Evolutionary conservation across 2,888 invertebrate species (phyloP), one percentile per base, ranked within the genome.

Genomic region (Hypomecis atomaria): DNA sequence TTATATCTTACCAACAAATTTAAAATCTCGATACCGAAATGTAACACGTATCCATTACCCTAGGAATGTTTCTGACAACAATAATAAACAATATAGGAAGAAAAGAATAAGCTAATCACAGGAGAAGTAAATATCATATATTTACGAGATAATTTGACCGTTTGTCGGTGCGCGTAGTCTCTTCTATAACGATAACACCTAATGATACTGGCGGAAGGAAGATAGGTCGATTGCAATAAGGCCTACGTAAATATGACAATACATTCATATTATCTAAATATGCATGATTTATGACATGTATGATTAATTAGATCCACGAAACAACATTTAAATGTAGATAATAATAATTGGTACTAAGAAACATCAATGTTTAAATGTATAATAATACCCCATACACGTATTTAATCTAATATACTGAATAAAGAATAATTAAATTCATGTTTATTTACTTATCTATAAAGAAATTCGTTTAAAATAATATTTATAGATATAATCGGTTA

Each of bases 41-140:
- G 81, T 75, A 83, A 78, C 83, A 78, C 75, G 74, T 78, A 63
- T 63, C 55, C 55, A 69, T 71, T 72, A 87, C 81, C 80, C 81
- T 85, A 87, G 90, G 90, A 91, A 91, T 91, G 90, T 90, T 82
- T 88, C 82, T 79, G 86, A 88, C 79, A 87, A 86, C 85, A 83
- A 84, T 78, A 77, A 86, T 84, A 87, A 82, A 85, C 77, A 83
- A 83, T 72, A 85, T 81, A 84, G 79, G 85, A 82, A 84, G 82
- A 84, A 87, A 80, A 88, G 84, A 86, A 83, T 82, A 86, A 85
- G 83, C 84, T 85, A 88, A 90, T 91, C 90, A 91, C 90, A 91
- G 87, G 82, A 89, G 52, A 65, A 7, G 88, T 89, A 89, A 87
- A 89, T 88, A 89, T 88, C 82, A 87, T 77, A 87, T 87, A 87